Conservation (phyloP, 2,797 vertebrate species). For the Sebastes oblongus region DNA sequence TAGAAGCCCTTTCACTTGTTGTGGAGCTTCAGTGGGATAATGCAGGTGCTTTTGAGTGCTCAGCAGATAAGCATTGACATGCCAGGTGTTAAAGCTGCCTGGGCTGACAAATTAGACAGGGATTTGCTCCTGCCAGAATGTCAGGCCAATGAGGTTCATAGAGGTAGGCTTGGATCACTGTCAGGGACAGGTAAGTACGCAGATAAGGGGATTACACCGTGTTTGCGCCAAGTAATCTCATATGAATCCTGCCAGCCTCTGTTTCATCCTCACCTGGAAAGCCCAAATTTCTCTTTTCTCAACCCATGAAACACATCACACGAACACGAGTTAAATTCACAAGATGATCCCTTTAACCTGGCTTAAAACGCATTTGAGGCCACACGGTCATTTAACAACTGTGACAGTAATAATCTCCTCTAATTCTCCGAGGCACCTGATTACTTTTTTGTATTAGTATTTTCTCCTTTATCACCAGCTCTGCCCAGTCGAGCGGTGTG, state of each 20-base stretch:
- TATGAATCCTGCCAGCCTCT: conserved; percentile 76
- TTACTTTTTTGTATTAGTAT: conserved; percentile 54
- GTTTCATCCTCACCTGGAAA: conserved; percentile 72
- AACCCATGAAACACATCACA: conserved; percentile 47
- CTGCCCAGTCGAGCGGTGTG: conserved; percentile 19
- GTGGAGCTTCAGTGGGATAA: conserved; percentile 67
- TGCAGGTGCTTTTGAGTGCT: conserved; percentile 67
- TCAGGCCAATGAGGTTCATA: conserved; percentile 73
- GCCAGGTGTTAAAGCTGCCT: conserved; percentile 73
- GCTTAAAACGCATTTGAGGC: conserved; percentile 43
- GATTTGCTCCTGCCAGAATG: conserved; percentile 78
- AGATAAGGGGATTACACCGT: conserved; percentile 82
- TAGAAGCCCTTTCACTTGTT: conserved; percentile 63
- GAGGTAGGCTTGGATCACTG: conserved; percentile 75
- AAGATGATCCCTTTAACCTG: conserved; percentile 57
- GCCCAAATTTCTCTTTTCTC: conserved; percentile 45
- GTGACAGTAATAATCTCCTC: conserved; percentile 57
- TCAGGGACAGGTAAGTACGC: conserved; percentile 80
- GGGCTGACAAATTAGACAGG: conserved; percentile 77
- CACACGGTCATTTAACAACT: conserved; percentile 60
- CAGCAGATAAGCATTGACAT: conserved; percentile 70
- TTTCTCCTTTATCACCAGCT: conserved; percentile 39
- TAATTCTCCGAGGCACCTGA: conserved; percentile 51
- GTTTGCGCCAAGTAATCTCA: conserved; percentile 79
- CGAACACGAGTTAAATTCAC: conserved; percentile 52